Evolutionary conservation across 2,797 vertebrate genomes (phyloP).

Genomic region (Sebastes alutus): DNA sequence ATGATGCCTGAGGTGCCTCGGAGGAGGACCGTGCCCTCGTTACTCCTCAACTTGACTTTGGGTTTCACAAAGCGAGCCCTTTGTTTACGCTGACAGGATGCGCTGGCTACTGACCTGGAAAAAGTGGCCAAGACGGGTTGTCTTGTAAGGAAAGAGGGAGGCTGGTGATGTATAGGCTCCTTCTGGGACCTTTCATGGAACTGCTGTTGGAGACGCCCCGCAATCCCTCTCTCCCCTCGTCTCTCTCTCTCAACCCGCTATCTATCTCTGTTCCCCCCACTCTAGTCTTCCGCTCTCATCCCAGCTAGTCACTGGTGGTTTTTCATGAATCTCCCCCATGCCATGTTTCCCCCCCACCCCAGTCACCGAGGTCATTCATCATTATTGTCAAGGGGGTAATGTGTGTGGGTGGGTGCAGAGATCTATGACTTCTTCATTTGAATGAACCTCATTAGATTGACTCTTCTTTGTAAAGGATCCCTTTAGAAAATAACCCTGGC

Average conservation of each 20-base stretch:
- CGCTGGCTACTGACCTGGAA: slow-evolving; percentile 88
- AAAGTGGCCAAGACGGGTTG: slow-evolving; percentile 85
- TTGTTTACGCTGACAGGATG: slow-evolving; percentile 88
- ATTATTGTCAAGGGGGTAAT: slow-evolving; percentile 85
- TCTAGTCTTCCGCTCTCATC: slow-evolving; percentile 59
- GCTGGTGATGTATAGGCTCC: slow-evolving; percentile 81
- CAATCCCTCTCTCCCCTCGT: slow-evolving; percentile 73
- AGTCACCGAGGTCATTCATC: slow-evolving; percentile 82
- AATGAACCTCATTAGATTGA: slow-evolving; percentile 85
- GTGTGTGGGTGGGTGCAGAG: slow-evolving; percentile 82
- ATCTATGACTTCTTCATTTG: slow-evolving; percentile 85
- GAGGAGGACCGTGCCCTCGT: slow-evolving; percentile 80
- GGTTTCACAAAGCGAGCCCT: slow-evolving; percentile 83
- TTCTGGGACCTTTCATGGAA: slow-evolving; percentile 79
- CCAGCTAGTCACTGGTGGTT: slow-evolving; percentile 77
- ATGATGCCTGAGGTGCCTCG: slow-evolving; percentile 84
- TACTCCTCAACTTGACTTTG: slow-evolving; percentile 87
- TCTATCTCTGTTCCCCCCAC: slow-evolving; percentile 67
- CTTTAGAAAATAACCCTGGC: slow-evolving; percentile 81
- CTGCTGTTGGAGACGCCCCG: slow-evolving; percentile 73
- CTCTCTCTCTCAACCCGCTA: slow-evolving; percentile 67
- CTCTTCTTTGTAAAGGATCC: slow-evolving; percentile 83
- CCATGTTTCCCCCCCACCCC: slow-evolving; percentile 65
- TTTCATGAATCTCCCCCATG: slow-evolving; percentile 78
- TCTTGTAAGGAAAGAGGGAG: slow-evolving; percentile 82